A percentile compares a stretch with the other conserved stretches of the same genome.
Evolutionary conservation across 1,140 invertebrate species (phyloP).

Genomic region (Heterodera carotae): DNA sequence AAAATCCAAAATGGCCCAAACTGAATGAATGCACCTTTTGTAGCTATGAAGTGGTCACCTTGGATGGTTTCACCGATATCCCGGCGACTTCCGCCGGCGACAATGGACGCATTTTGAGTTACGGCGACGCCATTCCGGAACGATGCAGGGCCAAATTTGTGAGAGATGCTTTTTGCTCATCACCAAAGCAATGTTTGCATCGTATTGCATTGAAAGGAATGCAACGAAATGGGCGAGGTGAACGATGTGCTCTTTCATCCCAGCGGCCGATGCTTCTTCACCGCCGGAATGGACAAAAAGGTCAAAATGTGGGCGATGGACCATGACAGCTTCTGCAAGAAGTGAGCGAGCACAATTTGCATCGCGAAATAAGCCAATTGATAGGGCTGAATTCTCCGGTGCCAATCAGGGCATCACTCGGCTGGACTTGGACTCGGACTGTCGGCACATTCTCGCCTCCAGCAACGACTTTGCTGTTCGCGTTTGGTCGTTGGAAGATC

Average conservation of each 20-base stretch:
- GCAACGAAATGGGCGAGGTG: constrained; percentile 51
- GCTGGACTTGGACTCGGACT: constrained; percentile 42
- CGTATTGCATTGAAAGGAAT: constrained; percentile 45
- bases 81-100: constrained; percentile 9
- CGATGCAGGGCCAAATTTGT: constrained; percentile 49
- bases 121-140: constrained; percentile 39
- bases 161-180: neutral
- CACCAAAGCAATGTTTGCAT: neutral
- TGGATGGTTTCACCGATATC: constrained; percentile 10
- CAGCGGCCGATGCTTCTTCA: constrained; percentile 50
- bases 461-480: constrained; percentile 47
- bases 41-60: constrained; percentile 32
- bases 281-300: constrained; percentile 48
- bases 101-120: constrained; percentile 26
- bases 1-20: too few relatives aligned
- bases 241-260: constrained; percentile 48
- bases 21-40: neutral
- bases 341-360: constrained; percentile 9
- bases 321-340: constrained; percentile 38
- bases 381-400: constrained; percentile 39
- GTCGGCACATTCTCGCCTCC: constrained; percentile 41
- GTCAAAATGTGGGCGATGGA: constrained; percentile 44
- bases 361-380: neutral
- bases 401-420: constrained; percentile 49
- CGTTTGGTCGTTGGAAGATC: constrained; percentile 46